Base-by-base conservation (phyloP, 2,888 invertebrate genomes). In the Nezara viridula region DNA sequence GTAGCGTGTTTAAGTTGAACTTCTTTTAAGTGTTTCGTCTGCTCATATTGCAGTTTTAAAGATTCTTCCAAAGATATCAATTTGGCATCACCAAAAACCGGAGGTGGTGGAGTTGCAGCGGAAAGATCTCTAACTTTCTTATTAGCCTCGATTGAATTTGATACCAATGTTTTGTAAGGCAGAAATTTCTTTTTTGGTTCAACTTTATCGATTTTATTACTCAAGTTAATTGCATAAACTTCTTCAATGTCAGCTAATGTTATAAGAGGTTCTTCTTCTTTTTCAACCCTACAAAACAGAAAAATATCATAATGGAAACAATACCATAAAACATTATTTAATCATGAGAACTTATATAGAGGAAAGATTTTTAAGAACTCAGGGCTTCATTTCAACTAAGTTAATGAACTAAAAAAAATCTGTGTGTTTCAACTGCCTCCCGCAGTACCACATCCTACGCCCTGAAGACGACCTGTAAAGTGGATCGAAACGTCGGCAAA, bases 71-170 rank as follows among this genome's bases (percentile, higher is more conserved):
- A 92, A 86, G 93, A 93, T 88, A 95, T 92, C 24, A 93, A 90
- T 92, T 95, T 94, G 4, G 93, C 93, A 55, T 94, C 93, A 88
- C 94, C 94, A 91, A 95, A 94, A 73, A 95, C 91, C 73, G 93
- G 94, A 0, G 94, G 93, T 0, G 95, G 95, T 66, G 95, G 95
- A 14, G 95, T 95, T 12, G 95, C 95, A 24, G 95, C 94, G 0
- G 95, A 95, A 10, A 94, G 93, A 92, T 95, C 95, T 95, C 95
- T 95, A 88, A 92, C 92, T 37, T 95, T 94, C 91, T 94, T 93
- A 90, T 94, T 2, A 93, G 93, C 90, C 92, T 93, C 47, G 37
- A 40, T 89, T 4, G 49, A 12, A 50, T 32, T 55, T 50, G 77
- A 81, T 50, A 91, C 91, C 50, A 91, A 77, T 32, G 95, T 95